These are phyloP conservation scores for Graphium colonna DNA, from an alignment of 2,888 invertebrate species.

Conservation along the genomic window DNA sequence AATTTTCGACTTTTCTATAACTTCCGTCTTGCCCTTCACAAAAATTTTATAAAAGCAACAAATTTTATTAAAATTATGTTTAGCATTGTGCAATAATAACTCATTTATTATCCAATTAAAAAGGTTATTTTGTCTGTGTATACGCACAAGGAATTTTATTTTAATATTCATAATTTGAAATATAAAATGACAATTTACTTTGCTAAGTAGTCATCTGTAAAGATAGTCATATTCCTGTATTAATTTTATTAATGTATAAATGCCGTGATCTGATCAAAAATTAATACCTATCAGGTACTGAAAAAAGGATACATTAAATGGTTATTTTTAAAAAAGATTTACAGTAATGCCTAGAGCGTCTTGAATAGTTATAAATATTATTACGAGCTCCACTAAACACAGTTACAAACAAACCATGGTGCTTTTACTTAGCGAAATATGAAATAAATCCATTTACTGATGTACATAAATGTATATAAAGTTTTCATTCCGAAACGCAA, in stretches of 20 bases:
- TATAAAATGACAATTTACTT: not conserved
- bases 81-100: no score
- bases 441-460: slow-evolving; percentile 25
- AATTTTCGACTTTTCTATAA: not conserved
- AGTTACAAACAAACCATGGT: slow-evolving; percentile 30
- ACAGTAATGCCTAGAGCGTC: not conserved
- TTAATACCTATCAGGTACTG: not conserved
- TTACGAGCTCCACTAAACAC: not conserved
- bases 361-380: not conserved
- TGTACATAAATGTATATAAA: slow-evolving; percentile 14
- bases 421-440: slow-evolving; percentile 33
- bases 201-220: no score
- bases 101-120: no score
- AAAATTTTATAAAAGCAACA: not conserved
- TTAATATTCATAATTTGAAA: not conserved
- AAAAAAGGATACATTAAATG: not conserved
- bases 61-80: not conserved
- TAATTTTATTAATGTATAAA: no score
- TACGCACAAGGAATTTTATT: not conserved
- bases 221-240: no score
- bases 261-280: not conserved
- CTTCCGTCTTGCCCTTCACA: not conserved
- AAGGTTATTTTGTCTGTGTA: not conserved
- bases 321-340: not conserved
- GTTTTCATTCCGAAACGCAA: slow-evolving; percentile 33